Evolutionary conservation across 2,797 vertebrate genomes (phyloP).

Genomic region (Enteromius radiatus): DNA sequence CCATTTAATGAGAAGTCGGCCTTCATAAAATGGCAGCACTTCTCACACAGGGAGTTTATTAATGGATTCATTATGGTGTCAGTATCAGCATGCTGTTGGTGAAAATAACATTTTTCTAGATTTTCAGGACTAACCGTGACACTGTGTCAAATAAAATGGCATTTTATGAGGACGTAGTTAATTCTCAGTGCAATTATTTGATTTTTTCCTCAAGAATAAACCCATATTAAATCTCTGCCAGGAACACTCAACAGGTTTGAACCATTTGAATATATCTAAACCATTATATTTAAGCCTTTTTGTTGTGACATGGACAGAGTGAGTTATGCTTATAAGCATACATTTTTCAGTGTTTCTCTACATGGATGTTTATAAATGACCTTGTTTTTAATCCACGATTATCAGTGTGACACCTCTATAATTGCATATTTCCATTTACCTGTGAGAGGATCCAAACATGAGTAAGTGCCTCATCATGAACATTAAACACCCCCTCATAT

Average conservation of each 20-base stretch:
- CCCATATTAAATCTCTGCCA: neutral
- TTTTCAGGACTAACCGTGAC: conserved; percentile 19
- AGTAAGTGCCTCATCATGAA: conserved; percentile 21
- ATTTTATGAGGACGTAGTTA: neutral
- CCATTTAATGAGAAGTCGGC: conserved; percentile 40
- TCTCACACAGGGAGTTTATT: conserved; percentile 39
- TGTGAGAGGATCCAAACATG: conserved; percentile 34
- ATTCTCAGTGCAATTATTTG: neutral
- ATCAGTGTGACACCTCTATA: conserved; percentile 19
- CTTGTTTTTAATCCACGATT: conserved; percentile 31
- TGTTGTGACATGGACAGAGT: conserved; percentile 15
- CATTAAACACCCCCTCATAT: conserved; percentile 41
- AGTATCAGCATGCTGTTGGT: conserved; percentile 16
- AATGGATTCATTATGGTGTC: conserved; percentile 45
- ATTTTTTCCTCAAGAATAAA: neutral
- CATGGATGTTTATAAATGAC: conserved; percentile 24
- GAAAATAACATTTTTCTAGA: neutral
- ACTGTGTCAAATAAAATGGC: neutral
- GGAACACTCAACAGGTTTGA: conserved; percentile 1
- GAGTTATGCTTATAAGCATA: conserved; percentile 22
- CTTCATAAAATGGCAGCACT: conserved; percentile 34
- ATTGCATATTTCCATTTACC: conserved; percentile 45
- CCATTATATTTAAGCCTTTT: conserved; percentile 18
- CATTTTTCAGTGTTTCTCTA: conserved; percentile 5
- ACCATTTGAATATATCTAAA: conserved; percentile 16